phyloP scores from a whole-genome alignment of 2,797 vertebrate genomes.

The Limosa lapponica region DNA sequence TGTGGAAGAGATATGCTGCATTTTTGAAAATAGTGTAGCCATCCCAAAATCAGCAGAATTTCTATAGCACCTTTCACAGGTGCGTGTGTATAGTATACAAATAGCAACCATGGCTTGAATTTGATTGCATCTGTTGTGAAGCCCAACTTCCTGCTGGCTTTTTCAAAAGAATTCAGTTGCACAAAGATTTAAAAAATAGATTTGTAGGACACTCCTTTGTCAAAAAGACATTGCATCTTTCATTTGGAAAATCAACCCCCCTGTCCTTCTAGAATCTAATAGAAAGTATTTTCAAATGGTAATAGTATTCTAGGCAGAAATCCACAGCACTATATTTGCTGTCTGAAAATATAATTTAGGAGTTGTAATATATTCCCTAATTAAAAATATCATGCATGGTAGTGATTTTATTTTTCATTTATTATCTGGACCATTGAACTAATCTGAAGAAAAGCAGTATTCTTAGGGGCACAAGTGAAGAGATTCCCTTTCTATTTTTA shows the following conservation, averaged over 20 bases:
- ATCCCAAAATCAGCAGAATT: neutral
- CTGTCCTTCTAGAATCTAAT: neutral
- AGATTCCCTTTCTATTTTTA: neutral
- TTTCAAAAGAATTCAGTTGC: neutral
- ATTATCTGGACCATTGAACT: conserved; percentile 7
- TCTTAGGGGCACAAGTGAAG: neutral
- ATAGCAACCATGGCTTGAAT: neutral
- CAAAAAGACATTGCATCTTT: neutral
- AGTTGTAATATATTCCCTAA: conserved; percentile 11
- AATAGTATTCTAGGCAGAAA: neutral
- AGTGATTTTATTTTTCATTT: conserved; percentile 17
- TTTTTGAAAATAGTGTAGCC: neutral
- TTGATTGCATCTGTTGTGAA: neutral
- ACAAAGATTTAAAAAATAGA: neutral
- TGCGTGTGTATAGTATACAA: neutral
- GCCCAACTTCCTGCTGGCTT: neutral
- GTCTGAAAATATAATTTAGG: neutral
- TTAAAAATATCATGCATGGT: neutral
- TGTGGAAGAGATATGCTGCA: neutral
- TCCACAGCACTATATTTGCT: neutral
- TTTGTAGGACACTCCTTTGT: neutral
- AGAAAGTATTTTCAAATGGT: neutral
- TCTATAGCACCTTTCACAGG: neutral
- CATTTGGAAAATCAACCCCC: neutral
- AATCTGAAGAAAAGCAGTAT: neutral